These are phyloP conservation scores for Tuta absoluta DNA, from an alignment of 2,888 invertebrate genomes.

Conservation along the genomic window DNA sequence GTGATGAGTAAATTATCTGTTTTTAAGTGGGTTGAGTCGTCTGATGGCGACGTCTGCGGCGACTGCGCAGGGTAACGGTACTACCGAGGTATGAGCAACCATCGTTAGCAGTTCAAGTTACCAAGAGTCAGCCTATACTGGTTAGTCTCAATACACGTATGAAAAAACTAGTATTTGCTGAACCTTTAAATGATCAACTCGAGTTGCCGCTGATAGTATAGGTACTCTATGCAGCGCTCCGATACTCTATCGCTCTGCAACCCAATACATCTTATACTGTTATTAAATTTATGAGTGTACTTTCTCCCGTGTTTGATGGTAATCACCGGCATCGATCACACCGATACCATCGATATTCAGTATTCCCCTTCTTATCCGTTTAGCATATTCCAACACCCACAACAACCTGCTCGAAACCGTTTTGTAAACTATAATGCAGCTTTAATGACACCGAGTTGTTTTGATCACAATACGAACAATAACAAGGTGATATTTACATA, in stretches of 20 bases:
- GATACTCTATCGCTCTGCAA: slow-evolving; percentile 61
- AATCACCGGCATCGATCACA: slow-evolving; percentile 69
- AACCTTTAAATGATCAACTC: too few species aligned
- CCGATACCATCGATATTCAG: slow-evolving; percentile 54
- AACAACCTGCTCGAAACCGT: slow-evolving; percentile 34
- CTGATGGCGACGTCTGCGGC: slow-evolving; percentile 52
- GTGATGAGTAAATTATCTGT: slow-evolving; percentile 63
- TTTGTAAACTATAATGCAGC: slow-evolving; percentile 24
- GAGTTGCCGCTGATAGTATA: neutral
- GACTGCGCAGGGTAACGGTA: slow-evolving; percentile 28
- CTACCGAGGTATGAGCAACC: neutral
- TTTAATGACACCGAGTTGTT: slow-evolving; percentile 22
- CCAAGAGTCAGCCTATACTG: too few species aligned
- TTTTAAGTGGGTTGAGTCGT: slow-evolving; percentile 64
- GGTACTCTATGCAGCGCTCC: neutral
- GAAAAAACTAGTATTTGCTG: too few species aligned
- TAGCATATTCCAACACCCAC: slow-evolving; percentile 62
- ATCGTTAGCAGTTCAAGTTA: neutral
- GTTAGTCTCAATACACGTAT: neutral
- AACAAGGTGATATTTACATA: slow-evolving; percentile 22
- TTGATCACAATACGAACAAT: slow-evolving; percentile 22
- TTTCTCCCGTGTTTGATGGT: slow-evolving; percentile 68
- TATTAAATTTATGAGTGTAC: slow-evolving; percentile 75
- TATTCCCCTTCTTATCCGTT: slow-evolving; percentile 54
- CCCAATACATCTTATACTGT: slow-evolving; percentile 76